Conservation (phyloP, 2,113 vertebrate species). For the Myrmecophaga tridactyla region DNA sequence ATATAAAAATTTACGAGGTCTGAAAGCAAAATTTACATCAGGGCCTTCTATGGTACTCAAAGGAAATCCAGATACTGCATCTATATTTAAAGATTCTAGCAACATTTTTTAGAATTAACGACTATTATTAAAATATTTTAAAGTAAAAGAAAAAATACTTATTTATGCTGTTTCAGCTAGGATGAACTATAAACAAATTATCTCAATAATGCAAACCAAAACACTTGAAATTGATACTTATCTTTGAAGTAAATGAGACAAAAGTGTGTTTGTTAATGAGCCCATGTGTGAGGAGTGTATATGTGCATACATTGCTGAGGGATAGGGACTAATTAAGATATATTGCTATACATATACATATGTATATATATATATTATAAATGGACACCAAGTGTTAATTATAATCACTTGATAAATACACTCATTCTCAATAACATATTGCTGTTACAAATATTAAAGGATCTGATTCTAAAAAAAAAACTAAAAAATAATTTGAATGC, state of each 20-base stretch:
- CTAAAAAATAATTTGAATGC: background rate
- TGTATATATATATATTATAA: background rate
- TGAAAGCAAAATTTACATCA: background rate
- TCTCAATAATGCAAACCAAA: background rate
- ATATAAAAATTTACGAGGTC: background rate
- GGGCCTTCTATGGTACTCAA: background rate
- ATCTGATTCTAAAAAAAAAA: background rate
- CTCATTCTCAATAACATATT: background rate
- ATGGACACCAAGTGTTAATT: background rate
- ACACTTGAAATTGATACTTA: background rate
- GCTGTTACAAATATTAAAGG: background rate
- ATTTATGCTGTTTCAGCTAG: background rate
- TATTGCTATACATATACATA: background rate
- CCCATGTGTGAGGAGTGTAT: background rate
- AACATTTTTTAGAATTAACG: conserved; percentile 1
- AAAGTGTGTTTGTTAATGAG: background rate
- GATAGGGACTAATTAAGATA: background rate
- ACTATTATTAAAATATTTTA: background rate
- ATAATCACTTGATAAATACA: background rate
- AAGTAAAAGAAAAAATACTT: background rate
- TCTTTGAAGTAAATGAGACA: background rate
- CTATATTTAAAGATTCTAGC: background rate
- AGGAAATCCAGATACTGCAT: background rate
- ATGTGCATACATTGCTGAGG: background rate
- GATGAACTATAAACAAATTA: background rate